phyloP scores from a whole-genome alignment of 2,888 invertebrate genomes.

The Melieria crassipennis region DNA sequence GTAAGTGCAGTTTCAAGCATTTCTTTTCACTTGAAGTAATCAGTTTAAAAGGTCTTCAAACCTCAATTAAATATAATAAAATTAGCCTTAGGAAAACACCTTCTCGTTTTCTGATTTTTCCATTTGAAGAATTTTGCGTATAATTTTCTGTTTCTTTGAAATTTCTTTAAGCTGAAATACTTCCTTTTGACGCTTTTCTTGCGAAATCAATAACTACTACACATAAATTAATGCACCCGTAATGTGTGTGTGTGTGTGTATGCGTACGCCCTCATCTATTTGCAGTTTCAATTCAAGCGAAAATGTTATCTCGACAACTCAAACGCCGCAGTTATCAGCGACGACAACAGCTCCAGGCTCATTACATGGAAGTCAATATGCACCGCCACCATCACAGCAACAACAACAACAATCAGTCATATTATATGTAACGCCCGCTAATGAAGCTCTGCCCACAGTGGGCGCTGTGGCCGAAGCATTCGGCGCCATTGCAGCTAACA shows the following conservation, averaged over 20 bases:
- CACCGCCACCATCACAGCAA: slow-evolving; percentile 36
- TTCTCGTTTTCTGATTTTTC: no score
- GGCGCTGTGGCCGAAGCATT: slow-evolving; percentile 23
- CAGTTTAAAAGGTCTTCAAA: no score
- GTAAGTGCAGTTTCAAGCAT: slow-evolving; percentile 48
- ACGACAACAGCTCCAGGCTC: slow-evolving; percentile 4
- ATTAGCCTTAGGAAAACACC: no score
- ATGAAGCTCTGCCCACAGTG: slow-evolving; percentile 35
- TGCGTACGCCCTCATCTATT: not conserved
- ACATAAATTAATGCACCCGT: no score
- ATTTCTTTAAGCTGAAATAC: no score
- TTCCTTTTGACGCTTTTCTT: no score
- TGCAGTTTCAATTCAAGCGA: slow-evolving; percentile 60
- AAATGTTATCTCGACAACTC: slow-evolving; percentile 52
- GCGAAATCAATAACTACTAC: no score
- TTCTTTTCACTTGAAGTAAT: no score
- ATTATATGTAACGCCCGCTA: slow-evolving; percentile 41
- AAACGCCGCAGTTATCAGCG: slow-evolving; percentile 5
- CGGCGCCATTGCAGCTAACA: no score
- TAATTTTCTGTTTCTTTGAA: no score
- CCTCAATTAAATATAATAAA: no score
- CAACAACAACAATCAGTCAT: slow-evolving; percentile 20
- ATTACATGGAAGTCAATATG: slow-evolving; percentile 26
- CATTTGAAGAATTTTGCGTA: no score
- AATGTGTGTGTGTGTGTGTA: not conserved